These are phyloP conservation scores for Elaeidobius kamerunicus DNA, from an alignment of 2,888 invertebrate genomes.

Conservation along the genomic window DNA sequence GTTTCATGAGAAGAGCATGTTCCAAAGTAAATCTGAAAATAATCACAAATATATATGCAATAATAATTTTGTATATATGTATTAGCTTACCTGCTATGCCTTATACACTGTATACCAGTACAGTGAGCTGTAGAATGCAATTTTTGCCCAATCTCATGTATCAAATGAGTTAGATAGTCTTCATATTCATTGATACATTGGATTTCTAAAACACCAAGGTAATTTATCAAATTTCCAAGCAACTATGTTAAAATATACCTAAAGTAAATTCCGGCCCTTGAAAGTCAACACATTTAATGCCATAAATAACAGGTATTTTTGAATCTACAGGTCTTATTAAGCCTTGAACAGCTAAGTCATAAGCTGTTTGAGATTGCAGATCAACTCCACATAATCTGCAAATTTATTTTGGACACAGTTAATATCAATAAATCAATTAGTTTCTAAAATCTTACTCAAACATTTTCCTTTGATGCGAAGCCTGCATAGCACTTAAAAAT, in stretches of 20 bases:
- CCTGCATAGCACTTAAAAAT: constrained; percentile 75
- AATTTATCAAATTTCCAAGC: no score
- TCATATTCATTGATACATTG: constrained; percentile 85
- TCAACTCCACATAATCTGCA: constrained; percentile 71
- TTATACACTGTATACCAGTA: constrained; percentile 72
- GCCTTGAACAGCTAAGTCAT: constrained; percentile 82
- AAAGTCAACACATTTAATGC: constrained; percentile 80
- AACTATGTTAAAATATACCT: constrained; percentile 52
- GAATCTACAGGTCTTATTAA: constrained; percentile 69
- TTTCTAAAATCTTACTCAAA: constrained; percentile 77
- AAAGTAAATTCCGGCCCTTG: constrained; percentile 80
- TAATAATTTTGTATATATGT: no score
- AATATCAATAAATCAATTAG: no score
- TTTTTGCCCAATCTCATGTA: constrained; percentile 80
- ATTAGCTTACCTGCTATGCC: constrained; percentile 64
- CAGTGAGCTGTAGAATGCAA: constrained; percentile 79
- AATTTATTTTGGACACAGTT: not conserved
- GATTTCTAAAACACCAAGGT: constrained; percentile 62
- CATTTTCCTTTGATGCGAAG: constrained; percentile 83
- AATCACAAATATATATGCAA: no score
- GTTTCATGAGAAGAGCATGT: constrained; percentile 74
- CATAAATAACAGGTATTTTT: constrained; percentile 77
- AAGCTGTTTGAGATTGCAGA: constrained; percentile 83
- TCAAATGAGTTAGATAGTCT: constrained; percentile 68
- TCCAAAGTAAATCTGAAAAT: constrained; percentile 63